Conservation (phyloP, 2,888 invertebrate genomes). For the Drosophila robusta region DNA sequence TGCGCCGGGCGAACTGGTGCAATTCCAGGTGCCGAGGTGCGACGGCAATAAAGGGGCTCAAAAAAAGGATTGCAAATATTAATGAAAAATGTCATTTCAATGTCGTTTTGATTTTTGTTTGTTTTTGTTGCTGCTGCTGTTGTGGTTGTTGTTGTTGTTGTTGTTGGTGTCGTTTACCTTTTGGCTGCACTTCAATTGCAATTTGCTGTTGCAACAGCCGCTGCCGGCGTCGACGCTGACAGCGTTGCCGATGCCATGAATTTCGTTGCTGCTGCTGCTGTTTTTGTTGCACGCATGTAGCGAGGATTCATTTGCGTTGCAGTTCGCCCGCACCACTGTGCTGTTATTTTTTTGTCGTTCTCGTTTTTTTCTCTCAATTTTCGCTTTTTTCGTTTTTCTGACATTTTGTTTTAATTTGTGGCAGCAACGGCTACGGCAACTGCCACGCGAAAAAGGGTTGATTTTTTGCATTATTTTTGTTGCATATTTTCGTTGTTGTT, state of each 20-base stretch:
- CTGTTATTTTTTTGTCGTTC: constrained; percentile 37
- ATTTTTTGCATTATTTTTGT: constrained; percentile 65
- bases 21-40: neutral
- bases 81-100: constrained; percentile 82
- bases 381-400: constrained; percentile 61
- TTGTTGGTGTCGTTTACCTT: constrained; percentile 81
- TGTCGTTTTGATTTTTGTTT: constrained; percentile 71
- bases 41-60: constrained; percentile 1
- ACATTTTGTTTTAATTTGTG: constrained; percentile 82
- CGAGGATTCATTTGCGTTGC: constrained; percentile 70
- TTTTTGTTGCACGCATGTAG: constrained; percentile 72
- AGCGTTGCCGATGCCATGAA: constrained; percentile 33
- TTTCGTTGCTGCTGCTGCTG: constrained; percentile 50
- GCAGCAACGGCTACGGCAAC: constrained; percentile 58
- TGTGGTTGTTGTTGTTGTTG: constrained; percentile 5
- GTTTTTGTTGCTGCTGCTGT: constrained; percentile 10
- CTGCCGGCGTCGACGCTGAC: constrained; percentile 30
- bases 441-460: constrained; percentile 68
- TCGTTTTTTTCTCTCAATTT: constrained; percentile 53
- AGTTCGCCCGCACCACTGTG: constrained; percentile 32
- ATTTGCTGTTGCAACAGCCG: constrained; percentile 67
- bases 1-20: constrained; percentile 24
- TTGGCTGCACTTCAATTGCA: constrained; percentile 79
- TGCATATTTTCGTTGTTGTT: constrained; percentile 46
- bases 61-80: constrained; percentile 55